Percentiles rank a stretch among this genome's conserved stretches.
phyloP scores from a whole-genome alignment of 2,888 invertebrate genomes.

The Adelognathus sp. region DNA sequence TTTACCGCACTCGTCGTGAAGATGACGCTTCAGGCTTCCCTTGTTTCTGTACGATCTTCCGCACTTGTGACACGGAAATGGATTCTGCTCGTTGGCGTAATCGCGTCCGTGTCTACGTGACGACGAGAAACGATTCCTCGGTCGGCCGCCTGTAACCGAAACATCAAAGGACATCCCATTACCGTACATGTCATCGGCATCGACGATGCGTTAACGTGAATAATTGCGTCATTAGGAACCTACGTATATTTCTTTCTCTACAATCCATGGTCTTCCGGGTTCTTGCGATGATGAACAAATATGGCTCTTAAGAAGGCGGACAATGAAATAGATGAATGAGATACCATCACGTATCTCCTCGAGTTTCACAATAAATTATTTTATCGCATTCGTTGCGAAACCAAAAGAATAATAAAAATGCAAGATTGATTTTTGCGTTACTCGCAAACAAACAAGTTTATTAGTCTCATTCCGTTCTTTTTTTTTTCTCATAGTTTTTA shows the following conservation, averaged over 20 bases:
- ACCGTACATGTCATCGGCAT: constrained; percentile 43
- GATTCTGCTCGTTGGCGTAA: constrained; percentile 61
- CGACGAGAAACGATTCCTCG: constrained; percentile 36
- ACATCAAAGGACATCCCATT: constrained; percentile 61
- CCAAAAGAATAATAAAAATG: constrained; percentile 16
- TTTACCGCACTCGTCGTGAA: constrained; percentile 89
- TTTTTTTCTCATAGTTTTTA: background rate
- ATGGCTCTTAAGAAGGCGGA: background rate
- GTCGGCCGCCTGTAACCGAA: constrained; percentile 66
- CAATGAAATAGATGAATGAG: background rate
- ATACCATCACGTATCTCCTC: background rate
- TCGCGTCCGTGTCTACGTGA: constrained; percentile 46
- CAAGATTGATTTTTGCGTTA: constrained; percentile 13
- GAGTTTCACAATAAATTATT: no score
- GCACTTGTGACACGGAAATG: constrained; percentile 73
- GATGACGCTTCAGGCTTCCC: constrained; percentile 89
- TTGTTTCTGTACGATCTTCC: constrained; percentile 82
- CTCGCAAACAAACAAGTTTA: constrained; percentile 37
- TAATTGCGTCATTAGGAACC: constrained; percentile 22
- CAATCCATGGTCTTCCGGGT: constrained; percentile 41
- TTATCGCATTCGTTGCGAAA: background rate
- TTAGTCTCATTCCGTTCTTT: constrained; percentile 21
- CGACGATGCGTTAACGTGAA: constrained; percentile 15
- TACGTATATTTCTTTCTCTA: constrained; percentile 42
- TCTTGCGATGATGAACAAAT: constrained; percentile 43